Evolutionary conservation across 2,797 vertebrate species (phyloP), one percentile per base, ranked within the genome.

Genomic region (Gobio occitaniae): DNA sequence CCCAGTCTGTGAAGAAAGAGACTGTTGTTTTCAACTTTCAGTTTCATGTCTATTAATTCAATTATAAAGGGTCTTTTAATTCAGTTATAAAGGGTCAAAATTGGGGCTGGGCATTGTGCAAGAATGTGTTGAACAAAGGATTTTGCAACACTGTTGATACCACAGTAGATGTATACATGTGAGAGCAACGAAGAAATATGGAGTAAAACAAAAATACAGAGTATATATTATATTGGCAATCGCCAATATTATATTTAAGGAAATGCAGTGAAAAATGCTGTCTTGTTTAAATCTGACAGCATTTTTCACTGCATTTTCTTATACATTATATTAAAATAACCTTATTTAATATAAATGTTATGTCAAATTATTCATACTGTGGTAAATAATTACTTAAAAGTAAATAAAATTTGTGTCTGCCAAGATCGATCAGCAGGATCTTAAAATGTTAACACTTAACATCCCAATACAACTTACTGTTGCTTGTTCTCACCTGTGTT

Each of bases 401-500:
- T 76, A n/a, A 41, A 77, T 16, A 2, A 15, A n/a, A 21, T 76
- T 1, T 66, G 63, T 66, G 44, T 66, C 17, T 68, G 47, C 17
- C 32, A 38, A 68, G 63, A 80, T 65, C 0, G 10, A 65, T 79
- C 61, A 66, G 25, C 61, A 4, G 25, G 10, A 13, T 68, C 29
- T 38, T 68, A 36, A 79, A 21, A 36, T 52, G 47, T 65, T 79
- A 0, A 68, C 25, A 36, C 11, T 61, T 61, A 5, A 4, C 16
- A 54, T 11, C 11, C 25, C 6, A 4, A 63, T 48, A 11, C 19
- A 63, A 82, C 50, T 65, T 82, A 59, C 4, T 61, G 32, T 74
- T 83, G 69, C 68, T 80, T 79, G 52, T 70, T 69, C 76, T 72
- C 72, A 56, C 74, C 65, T 80, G 59, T 80, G 59, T 80, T 84